These are phyloP conservation scores for Zaprionus tsacasi DNA, from an alignment of 1,140 invertebrate species.

Conservation along the genomic window DNA sequence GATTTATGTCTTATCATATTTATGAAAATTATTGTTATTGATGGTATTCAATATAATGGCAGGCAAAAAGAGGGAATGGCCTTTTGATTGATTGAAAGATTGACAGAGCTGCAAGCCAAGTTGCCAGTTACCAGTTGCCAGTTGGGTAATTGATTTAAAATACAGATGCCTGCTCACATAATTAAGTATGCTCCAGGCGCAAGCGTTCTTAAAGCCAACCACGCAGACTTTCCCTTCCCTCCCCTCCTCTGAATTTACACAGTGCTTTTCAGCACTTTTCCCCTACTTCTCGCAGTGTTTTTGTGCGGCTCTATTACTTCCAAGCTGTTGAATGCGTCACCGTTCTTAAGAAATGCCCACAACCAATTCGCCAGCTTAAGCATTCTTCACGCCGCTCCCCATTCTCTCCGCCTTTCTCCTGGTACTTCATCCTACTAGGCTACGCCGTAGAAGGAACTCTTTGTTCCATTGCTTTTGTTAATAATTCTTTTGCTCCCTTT, in stretches of 20 bases:
- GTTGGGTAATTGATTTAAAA: constrained; percentile 73
- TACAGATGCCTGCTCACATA: constrained; percentile 20
- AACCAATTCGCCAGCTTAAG: constrained; percentile 43
- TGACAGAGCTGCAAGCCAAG: constrained; percentile 23
- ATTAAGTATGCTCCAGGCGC: constrained; percentile 22
- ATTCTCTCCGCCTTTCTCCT: constrained; percentile 6
- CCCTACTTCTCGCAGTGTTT: constrained; percentile 30
- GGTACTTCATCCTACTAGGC: background rate
- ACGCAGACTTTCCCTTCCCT: background rate
- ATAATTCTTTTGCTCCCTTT: constrained; percentile 58
- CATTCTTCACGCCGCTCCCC: background rate
- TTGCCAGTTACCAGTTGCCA: constrained; percentile 3
- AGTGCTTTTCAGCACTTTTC: background rate
- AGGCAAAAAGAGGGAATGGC: constrained; percentile 24
- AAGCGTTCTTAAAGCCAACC: constrained; percentile 7
- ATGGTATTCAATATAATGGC: constrained; percentile 77
- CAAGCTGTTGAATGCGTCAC: constrained; percentile 77
- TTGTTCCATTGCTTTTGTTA: constrained; percentile 65
- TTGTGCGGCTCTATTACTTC: constrained; percentile 75
- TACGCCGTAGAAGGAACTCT: constrained; percentile 2
- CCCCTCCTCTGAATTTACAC: background rate
- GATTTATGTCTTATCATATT: constrained; percentile 82
- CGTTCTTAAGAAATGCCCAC: constrained; percentile 60
- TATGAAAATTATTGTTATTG: constrained; percentile 82
- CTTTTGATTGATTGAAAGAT: constrained; percentile 64